These are phyloP conservation scores for Cotesia glomerata DNA, from an alignment of 1,140 invertebrate species.

Conservation along the genomic window DNA sequence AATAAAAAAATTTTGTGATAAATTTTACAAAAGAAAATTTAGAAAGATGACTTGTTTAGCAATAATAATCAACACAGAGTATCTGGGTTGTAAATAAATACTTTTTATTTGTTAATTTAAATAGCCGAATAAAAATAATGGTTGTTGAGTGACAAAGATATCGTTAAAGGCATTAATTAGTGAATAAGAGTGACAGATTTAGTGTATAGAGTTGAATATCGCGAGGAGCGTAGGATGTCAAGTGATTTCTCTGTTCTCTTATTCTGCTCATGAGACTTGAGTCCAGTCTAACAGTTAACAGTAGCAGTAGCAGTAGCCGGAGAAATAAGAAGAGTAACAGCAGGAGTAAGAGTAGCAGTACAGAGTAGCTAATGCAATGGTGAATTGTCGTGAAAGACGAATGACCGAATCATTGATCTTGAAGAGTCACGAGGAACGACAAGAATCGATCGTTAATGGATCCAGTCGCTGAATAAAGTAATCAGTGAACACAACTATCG, in stretches of 20 bases:
- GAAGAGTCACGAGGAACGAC: neutral
- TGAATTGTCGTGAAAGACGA: neutral
- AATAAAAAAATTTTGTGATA: too few relatives aligned
- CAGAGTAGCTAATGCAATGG: neutral
- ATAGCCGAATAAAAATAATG: neutral
- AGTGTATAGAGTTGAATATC: constrained; percentile 15
- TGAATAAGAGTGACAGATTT: constrained; percentile 22
- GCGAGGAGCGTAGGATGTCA: neutral
- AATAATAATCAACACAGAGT: too few relatives aligned
- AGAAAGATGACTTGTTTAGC: too few relatives aligned
- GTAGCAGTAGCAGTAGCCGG: too few relatives aligned
- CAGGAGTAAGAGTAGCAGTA: neutral
- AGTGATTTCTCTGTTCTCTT: neutral
- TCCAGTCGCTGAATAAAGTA: constrained; percentile 18
- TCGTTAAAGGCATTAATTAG: constrained; percentile 7
- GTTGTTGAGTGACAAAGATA: constrained; percentile 4
- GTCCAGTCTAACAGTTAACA: neutral
- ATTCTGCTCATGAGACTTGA: neutral
- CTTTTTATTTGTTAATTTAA: too few relatives aligned
- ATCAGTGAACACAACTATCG: neutral
- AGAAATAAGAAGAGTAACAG: neutral
- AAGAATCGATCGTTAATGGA: constrained; percentile 19
- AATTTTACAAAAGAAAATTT: too few relatives aligned
- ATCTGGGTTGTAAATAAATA: too few relatives aligned
- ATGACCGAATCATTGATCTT: constrained; percentile 23